phyloP scores from a whole-genome alignment of 2,113 vertebrate genomes.

The Erpornis zantholeuca region DNA sequence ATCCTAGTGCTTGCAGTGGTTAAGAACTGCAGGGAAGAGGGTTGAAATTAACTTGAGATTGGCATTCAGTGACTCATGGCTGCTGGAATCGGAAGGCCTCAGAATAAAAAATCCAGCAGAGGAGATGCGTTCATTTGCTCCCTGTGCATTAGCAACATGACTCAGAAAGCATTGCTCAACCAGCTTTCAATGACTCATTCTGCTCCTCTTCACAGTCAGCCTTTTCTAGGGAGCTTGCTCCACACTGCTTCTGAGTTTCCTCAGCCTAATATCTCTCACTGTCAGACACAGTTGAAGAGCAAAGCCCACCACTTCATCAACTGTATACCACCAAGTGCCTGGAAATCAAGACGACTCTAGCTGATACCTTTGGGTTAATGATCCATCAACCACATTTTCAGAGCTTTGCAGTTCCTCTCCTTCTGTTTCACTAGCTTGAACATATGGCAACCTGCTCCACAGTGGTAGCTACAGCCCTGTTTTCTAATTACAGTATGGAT shows the following conservation, averaged over 20 bases:
- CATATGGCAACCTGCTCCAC: background rate
- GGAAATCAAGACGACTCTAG: background rate
- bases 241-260: background rate
- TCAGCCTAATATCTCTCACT: background rate
- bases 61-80: constrained; percentile 23
- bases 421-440: background rate
- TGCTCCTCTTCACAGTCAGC: background rate
- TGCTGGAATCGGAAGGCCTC: constrained; percentile 1
- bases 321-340: background rate
- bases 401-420: background rate
- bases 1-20: background rate
- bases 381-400: background rate
- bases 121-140: constrained; percentile 2
- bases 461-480: background rate
- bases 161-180: constrained; percentile 55
- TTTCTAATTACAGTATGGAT: background rate
- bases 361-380: background rate
- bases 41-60: background rate
- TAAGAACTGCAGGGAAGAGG: background rate
- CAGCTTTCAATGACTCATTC: constrained; percentile 36
- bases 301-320: background rate
- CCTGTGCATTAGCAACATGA: background rate
- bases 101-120: constrained; percentile 6
- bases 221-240: background rate
- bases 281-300: background rate